Percentiles rank a stretch among this genome's conserved stretches.
phyloP scores from a whole-genome alignment of 2,113 vertebrate genomes.

The Rhodinocichla rosea region DNA sequence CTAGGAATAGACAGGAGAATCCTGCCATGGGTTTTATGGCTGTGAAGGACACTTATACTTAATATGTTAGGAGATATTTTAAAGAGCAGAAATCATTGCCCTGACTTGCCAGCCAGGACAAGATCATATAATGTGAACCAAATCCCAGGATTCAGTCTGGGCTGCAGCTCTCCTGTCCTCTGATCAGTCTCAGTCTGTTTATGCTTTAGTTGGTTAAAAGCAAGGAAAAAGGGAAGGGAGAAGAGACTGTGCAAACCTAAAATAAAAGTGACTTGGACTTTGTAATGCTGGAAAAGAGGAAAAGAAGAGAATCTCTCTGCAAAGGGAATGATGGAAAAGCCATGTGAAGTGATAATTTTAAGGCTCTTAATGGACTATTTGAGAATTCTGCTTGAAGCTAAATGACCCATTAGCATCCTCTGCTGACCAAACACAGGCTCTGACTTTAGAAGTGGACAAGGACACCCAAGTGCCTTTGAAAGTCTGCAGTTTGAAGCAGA shows the following conservation, averaged over 20 bases:
- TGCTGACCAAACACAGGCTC: slow-evolving; percentile 13
- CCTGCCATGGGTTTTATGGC: neutral
- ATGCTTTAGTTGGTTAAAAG: neutral
- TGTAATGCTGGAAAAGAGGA: neutral
- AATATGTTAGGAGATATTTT: neutral
- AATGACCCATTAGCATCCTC: slow-evolving; percentile 29
- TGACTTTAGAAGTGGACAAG: neutral
- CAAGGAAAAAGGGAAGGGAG: neutral
- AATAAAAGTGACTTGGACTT: neutral
- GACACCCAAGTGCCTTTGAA: neutral
- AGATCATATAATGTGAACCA: neutral
- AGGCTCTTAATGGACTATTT: neutral
- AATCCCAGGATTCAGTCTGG: neutral
- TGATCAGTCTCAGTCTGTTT: neutral
- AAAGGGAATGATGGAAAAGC: neutral
- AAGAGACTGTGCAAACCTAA: neutral
- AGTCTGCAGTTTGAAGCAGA: neutral
- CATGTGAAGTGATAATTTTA: neutral
- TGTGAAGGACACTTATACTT: neutral
- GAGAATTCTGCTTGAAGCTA: neutral
- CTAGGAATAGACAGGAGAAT: neutral
- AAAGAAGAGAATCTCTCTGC: neutral
- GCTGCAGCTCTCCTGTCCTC: neutral
- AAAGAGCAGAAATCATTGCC: neutral
- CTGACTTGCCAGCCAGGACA: neutral